These are phyloP conservation scores for Latrodectus geometricus DNA, from an alignment of 1,140 invertebrate genomes.

Conservation along the genomic window DNA sequence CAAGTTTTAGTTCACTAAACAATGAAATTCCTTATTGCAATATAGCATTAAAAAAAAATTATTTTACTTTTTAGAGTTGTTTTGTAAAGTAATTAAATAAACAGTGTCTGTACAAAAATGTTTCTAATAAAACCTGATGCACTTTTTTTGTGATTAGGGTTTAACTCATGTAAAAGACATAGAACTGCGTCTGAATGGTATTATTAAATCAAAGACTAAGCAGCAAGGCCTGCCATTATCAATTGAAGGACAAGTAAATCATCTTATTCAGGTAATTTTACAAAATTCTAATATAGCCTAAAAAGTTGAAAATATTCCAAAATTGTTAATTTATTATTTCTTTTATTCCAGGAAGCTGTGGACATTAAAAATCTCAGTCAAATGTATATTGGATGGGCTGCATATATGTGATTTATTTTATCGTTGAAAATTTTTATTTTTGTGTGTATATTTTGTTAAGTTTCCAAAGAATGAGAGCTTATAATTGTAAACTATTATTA, in stretches of 20 bases:
- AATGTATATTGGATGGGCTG: conserved; percentile 97
- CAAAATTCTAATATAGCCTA: neutral
- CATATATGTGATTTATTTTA: conserved; percentile 76
- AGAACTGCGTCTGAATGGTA: conserved; percentile 84
- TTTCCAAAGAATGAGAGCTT: too few relatives aligned
- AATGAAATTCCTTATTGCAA: too few relatives aligned
- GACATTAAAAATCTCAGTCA: conserved; percentile 88
- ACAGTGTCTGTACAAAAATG: too few relatives aligned
- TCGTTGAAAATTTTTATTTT: too few relatives aligned
- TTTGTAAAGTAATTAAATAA: too few relatives aligned
- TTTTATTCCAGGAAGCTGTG: conserved; percentile 80
- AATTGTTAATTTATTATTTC: neutral
- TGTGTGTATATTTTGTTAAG: too few relatives aligned
- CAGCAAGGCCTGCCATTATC: conserved; percentile 74
- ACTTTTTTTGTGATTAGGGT: conserved; percentile 72
- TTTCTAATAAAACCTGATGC: too few relatives aligned
- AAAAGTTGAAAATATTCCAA: neutral
- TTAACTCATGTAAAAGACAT: conserved; percentile 85
- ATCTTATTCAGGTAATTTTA: conserved; percentile 77
- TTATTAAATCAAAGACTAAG: conserved; percentile 74
- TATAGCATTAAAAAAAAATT: too few relatives aligned
- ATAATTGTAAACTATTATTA: too few relatives aligned
- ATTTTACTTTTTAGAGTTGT: too few relatives aligned
- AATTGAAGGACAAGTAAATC: conserved; percentile 93
- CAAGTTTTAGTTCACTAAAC: too few relatives aligned